A percentile compares a stretch with the other conserved stretches of the same genome.
These are phyloP conservation scores for Pseudococcus viburni DNA, from an alignment of 2,888 invertebrate genomes.

Conservation along the genomic window DNA sequence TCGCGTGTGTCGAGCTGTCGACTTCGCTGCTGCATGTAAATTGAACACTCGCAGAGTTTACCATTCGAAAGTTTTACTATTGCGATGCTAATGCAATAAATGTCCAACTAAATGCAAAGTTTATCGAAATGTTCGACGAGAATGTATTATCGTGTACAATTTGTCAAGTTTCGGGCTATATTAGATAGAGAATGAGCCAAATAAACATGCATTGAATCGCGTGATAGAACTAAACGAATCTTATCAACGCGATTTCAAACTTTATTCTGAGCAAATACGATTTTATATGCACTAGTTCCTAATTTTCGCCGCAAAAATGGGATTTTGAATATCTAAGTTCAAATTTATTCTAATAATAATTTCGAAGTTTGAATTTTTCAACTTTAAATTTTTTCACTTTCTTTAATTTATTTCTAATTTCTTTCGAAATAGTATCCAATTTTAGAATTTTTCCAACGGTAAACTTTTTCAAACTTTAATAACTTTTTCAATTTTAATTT, in stretches of 20 bases:
- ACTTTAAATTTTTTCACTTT: too few relatives aligned
- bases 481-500: too few relatives aligned
- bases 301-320: too few relatives aligned
- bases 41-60: not conserved
- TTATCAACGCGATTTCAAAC: not conserved
- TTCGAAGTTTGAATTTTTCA: too few relatives aligned
- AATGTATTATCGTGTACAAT: not conserved
- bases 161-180: not conserved
- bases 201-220: not conserved
- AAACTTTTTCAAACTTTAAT: too few relatives aligned
- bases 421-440: too few relatives aligned
- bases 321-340: too few relatives aligned
- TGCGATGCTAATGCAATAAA: not conserved
- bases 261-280: too few relatives aligned
- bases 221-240: not conserved
- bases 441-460: too few relatives aligned
- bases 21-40: not conserved
- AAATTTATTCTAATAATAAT: too few relatives aligned
- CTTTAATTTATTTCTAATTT: too few relatives aligned
- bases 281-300: too few relatives aligned
- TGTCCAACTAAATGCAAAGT: constrained; percentile 4
- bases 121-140: constrained; percentile 13
- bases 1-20: not conserved
- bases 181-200: not conserved
- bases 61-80: not conserved